Percentiles rank a stretch among this genome's conserved stretches.
phyloP scores from a whole-genome alignment of 2,113 vertebrate species.

The Prochilodus magdalenae region DNA sequence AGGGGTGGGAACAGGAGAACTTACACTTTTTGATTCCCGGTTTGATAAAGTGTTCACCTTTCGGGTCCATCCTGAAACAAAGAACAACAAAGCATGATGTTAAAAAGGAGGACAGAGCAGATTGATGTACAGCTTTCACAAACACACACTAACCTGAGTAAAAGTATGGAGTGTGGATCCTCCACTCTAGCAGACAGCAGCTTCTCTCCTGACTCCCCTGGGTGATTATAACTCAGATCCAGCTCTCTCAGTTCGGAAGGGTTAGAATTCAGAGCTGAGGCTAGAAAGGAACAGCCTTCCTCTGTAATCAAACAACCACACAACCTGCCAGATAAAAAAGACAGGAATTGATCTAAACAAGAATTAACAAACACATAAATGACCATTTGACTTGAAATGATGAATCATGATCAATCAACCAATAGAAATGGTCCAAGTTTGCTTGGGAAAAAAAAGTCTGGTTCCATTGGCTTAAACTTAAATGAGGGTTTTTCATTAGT shows the following conservation, averaged over 20 bases:
- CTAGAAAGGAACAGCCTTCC: slow-evolving; percentile 24
- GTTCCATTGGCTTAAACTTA: no score
- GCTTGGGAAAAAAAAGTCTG: no score
- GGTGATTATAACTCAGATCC: slow-evolving; percentile 42
- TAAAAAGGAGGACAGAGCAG: neutral
- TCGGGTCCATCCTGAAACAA: slow-evolving; percentile 20
- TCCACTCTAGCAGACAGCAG: slow-evolving; percentile 22
- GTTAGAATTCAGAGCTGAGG: neutral
- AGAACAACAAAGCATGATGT: neutral
- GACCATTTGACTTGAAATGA: no score
- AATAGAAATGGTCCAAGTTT: no score
- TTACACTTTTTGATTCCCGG: slow-evolving; percentile 44
- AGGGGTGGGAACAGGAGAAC: neutral
- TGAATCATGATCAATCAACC: no score
- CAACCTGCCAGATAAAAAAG: slow-evolving; percentile 3
- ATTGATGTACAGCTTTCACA: neutral
- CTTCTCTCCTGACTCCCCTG: slow-evolving; percentile 27
- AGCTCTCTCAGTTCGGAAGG: slow-evolving; percentile 11
- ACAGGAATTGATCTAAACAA: no score
- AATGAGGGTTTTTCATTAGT: no score
- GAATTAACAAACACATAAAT: no score
- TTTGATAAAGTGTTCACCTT: slow-evolving; percentile 32
- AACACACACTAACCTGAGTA: neutral
- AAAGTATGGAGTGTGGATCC: neutral
- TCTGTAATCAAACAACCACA: slow-evolving; percentile 38